Percentiles rank a stretch among this genome's conserved stretches.
phyloP scores from a whole-genome alignment of 2,797 vertebrate genomes.

The Syndactyla subalaris region DNA sequence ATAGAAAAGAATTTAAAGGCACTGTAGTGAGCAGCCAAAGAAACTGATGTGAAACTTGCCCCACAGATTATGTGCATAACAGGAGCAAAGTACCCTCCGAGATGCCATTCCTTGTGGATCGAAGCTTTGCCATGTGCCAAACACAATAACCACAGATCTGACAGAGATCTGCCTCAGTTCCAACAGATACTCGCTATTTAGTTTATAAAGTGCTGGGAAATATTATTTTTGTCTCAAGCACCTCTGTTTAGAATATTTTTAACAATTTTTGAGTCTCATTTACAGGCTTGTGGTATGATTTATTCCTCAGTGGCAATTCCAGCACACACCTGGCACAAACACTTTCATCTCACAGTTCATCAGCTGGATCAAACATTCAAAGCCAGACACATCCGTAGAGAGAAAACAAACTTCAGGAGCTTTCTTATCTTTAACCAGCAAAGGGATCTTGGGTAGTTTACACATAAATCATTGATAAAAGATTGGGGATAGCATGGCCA shows the following conservation, averaged over 20 bases:
- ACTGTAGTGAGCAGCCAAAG: neutral
- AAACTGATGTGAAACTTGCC: neutral
- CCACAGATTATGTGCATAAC: neutral
- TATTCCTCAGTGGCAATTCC: neutral
- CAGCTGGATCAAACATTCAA: conserved; percentile 1
- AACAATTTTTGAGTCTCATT: neutral
- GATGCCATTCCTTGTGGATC: neutral
- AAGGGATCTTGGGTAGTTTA: neutral
- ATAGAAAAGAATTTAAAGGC: neutral
- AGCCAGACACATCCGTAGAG: neutral
- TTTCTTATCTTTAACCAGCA: conserved; percentile 21
- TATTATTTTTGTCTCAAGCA: neutral
- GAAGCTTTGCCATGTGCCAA: neutral
- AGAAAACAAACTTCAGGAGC: conserved; percentile 24
- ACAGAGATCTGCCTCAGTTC: neutral
- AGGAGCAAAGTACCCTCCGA: neutral
- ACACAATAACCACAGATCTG: neutral
- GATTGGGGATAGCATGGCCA: neutral
- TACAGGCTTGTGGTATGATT: neutral
- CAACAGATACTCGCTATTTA: neutral
- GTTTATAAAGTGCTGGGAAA: neutral
- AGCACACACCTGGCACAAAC: neutral
- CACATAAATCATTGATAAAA: conserved; percentile 33
- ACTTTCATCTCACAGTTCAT: neutral
- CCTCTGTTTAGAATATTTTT: neutral